A percentile compares a stretch with the other conserved stretches of the same genome.
phyloP scores from a whole-genome alignment of 2,797 vertebrate genomes.

The Parauchenoglanis punctatus region DNA sequence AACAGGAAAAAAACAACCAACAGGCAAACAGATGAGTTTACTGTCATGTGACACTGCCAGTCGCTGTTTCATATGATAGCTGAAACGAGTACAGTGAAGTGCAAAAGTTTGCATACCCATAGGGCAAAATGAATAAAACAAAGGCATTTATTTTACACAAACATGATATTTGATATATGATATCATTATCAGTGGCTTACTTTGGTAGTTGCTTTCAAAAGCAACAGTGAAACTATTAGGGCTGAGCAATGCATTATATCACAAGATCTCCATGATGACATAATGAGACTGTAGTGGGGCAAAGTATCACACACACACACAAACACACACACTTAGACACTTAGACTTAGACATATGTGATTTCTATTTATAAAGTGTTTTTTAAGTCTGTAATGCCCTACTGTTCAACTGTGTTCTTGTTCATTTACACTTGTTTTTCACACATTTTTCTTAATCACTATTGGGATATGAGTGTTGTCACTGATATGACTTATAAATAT shows the following conservation, averaged over 20 bases:
- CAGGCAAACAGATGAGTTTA: neutral
- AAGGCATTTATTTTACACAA: neutral
- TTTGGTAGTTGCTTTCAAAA: neutral
- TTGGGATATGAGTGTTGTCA: neutral
- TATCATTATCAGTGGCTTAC: neutral
- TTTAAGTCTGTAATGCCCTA: neutral
- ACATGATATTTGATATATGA: neutral
- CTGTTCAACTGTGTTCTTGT: neutral
- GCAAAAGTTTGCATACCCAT: slow-evolving; percentile 24
- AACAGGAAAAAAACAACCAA: neutral
- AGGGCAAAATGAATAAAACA: neutral
- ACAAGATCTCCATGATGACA: neutral
- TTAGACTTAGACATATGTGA: neutral
- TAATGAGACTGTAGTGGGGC: neutral
- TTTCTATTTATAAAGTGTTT: neutral
- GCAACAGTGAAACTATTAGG: neutral
- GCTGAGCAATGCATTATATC: neutral
- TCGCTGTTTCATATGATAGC: neutral
- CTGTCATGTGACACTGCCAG: neutral
- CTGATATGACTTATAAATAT: neutral
- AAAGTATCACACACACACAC: neutral
- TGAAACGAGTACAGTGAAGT: neutral
- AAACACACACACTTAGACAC: neutral
- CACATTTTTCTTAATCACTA: neutral
- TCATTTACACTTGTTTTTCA: neutral